phyloP scores from a whole-genome alignment of 2,888 invertebrate genomes.

The Stenotaenia linearis region DNA sequence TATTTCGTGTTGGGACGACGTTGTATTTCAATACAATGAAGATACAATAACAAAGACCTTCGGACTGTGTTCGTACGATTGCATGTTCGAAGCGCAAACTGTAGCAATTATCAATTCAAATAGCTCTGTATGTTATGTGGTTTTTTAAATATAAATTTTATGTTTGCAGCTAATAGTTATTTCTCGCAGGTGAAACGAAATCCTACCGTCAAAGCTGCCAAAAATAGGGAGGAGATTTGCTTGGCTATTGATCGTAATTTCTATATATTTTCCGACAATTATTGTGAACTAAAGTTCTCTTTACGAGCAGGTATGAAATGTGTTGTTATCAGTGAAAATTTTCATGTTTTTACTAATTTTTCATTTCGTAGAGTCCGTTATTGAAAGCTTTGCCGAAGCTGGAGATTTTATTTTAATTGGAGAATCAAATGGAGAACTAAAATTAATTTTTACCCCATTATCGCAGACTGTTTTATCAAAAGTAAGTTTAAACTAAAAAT shows the following conservation, averaged over 20 bases:
- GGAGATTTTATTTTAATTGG: neutral
- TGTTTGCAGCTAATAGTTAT: neutral
- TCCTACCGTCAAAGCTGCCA: neutral
- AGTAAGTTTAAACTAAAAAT: neutral
- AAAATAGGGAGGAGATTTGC: neutral
- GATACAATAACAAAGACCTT: neutral
- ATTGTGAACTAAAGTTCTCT: neutral
- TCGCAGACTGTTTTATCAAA: neutral
- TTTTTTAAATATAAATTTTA: neutral
- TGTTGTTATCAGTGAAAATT: neutral
- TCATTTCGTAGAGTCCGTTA: neutral
- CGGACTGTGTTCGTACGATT: neutral
- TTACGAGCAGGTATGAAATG: neutral
- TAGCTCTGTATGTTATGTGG: neutral
- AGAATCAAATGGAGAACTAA: neutral
- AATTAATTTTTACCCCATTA: neutral
- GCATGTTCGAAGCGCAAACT: neutral
- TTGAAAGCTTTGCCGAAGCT: neutral
- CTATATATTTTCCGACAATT: neutral
- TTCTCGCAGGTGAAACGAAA: neutral
- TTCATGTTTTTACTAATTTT: neutral
- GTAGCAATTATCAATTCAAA: neutral
- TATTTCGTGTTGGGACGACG: neutral
- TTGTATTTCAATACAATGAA: neutral
- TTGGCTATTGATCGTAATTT: neutral